These are phyloP conservation scores for Asbolus verrucosus DNA, from an alignment of 1,140 invertebrate genomes.

Conservation along the genomic window DNA sequence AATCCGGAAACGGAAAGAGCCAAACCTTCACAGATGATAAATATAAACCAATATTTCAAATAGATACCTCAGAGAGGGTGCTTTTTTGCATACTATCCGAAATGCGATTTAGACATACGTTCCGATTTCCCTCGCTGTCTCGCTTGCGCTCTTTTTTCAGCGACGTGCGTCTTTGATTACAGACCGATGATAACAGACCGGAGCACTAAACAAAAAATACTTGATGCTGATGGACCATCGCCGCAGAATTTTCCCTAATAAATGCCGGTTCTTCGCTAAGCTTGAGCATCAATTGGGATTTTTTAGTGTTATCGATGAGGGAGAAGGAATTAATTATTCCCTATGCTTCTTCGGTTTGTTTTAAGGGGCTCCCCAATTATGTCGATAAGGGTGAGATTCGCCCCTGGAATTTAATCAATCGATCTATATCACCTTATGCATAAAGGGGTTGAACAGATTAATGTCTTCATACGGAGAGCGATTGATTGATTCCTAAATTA, in stretches of 20 bases:
- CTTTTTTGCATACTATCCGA: constrained; percentile 53
- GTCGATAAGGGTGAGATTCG: constrained; percentile 47
- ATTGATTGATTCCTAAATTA: constrained; percentile 50
- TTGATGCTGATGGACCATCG: too few relatives aligned
- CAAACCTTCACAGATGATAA: constrained; percentile 54
- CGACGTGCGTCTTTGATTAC: too few relatives aligned
- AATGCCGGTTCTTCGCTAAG: too few relatives aligned
- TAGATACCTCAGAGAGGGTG: constrained; percentile 52
- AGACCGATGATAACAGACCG: too few relatives aligned
- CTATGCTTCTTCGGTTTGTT: constrained; percentile 7
- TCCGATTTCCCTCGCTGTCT: too few relatives aligned
- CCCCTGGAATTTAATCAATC: constrained; percentile 44
- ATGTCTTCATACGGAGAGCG: constrained; percentile 52
- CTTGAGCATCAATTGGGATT: too few relatives aligned
- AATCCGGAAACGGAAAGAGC: constrained; percentile 47
- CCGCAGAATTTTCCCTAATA: too few relatives aligned
- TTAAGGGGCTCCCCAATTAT: not conserved
- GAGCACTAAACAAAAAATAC: too few relatives aligned
- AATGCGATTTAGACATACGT: too few relatives aligned
- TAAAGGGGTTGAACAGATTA: constrained; percentile 52
- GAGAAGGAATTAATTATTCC: constrained; percentile 15
- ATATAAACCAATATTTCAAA: constrained; percentile 56
- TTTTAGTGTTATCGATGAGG: too few relatives aligned
- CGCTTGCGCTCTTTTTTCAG: too few relatives aligned
- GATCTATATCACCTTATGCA: constrained; percentile 49